Evolutionary conservation across 2,797 vertebrate genomes (phyloP).

Genomic region (Mionectes olivaceus): DNA sequence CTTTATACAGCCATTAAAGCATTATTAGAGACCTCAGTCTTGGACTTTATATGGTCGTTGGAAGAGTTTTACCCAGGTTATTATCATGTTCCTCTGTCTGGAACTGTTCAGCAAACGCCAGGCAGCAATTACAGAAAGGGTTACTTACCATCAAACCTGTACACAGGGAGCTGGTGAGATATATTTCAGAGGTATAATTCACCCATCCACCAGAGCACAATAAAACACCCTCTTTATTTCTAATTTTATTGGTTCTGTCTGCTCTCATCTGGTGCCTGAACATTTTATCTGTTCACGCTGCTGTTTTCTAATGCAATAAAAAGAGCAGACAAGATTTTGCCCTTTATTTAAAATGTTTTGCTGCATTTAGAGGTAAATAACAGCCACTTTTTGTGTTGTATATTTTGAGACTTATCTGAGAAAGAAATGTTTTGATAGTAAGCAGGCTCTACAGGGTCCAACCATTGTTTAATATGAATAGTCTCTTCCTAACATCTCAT

Average conservation of each 20-base stretch:
- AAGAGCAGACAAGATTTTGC: background rate
- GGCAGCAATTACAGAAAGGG: background rate
- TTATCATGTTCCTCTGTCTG: background rate
- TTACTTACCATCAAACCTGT: background rate
- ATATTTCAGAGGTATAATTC: background rate
- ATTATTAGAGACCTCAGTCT: background rate
- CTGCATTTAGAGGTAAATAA: constrained; percentile 11
- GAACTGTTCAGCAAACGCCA: accelerated
- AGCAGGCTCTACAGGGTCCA: background rate
- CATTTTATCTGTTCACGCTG: background rate
- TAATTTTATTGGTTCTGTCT: constrained; percentile 57
- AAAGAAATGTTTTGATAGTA: background rate
- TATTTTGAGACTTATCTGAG: background rate
- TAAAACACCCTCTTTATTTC: constrained; percentile 42
- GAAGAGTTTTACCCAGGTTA: background rate
- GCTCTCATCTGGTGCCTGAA: constrained; percentile 40
- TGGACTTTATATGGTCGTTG: background rate
- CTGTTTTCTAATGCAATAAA: constrained; percentile 22
- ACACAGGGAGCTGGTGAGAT: background rate
- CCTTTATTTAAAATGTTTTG: constrained; percentile 47
- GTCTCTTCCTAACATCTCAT: background rate
- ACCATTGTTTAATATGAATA: background rate
- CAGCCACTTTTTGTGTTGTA: background rate
- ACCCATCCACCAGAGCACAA: constrained; percentile 15
- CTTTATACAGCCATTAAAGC: background rate